Base-by-base conservation (phyloP, 2,888 invertebrate species). In the Cephus nigrinus region DNA sequence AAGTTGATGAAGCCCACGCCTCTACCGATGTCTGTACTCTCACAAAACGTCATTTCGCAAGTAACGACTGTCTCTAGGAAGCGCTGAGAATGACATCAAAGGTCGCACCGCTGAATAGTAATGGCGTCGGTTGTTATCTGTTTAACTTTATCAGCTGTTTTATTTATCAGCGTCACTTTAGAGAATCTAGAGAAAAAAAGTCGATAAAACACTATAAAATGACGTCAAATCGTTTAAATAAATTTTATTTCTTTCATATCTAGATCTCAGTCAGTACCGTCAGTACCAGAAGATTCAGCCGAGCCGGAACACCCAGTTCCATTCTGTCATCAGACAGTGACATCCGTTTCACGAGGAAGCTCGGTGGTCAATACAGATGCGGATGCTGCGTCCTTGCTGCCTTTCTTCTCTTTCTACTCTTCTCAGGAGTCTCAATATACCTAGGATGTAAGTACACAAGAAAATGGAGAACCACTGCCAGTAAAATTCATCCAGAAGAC, bases 321-420 rank as follows among this genome's bases (percentile, higher is more conserved):
- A 96, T 97, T 79, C 92, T 96, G 86, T 96, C 97, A 0, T 96
- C 96, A 84, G 96, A 97, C 93, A 97, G 97, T 86, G 97, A 97
- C 92, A 97, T 97, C 90, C 94, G 97, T 84, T 97, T 97, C 92
- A 97, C 97, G 30, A 94, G 96, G 76, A 97, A 97, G 92, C 93
- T 97, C 84, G 96, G 96, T 83, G 95, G 96, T 77, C 96, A 97
- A 84, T 96, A 97, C 91, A 95, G 96, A 88, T 97, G 97, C 86
- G 97, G 97, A 87, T 97, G 97, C 92, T 97, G 96, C 86, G 95
- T 97, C 79, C 94, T 97, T 80, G 96, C 97, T 55, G 96, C 96
- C 31, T 95, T 97, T 88, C 94, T 98, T 75, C 94, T 97, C 81
- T 94, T 97, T 82, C 93, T 97, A 40, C 93, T 98, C 72, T 93